Percentiles rank a stretch among this genome's conserved stretches.
Conservation (phyloP, 2,888 invertebrate genomes). For the Opisthograptis luteolata region DNA sequence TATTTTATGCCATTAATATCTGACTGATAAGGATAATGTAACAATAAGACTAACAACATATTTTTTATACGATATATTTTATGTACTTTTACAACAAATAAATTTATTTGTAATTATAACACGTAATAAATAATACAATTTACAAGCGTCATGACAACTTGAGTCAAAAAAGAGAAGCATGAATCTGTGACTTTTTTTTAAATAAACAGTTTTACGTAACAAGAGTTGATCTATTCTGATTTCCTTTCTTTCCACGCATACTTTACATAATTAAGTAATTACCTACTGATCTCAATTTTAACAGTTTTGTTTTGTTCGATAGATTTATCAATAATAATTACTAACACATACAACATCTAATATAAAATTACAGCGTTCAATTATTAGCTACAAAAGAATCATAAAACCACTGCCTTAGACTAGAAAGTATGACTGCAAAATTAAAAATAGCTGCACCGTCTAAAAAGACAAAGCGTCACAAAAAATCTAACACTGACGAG, state of each 20-base stretch:
- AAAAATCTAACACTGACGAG: too few species aligned
- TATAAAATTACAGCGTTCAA: too few species aligned
- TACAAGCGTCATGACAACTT: constrained; percentile 11
- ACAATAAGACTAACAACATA: constrained; percentile 20
- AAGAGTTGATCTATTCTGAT: neutral
- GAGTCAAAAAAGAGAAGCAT: constrained; percentile 6
- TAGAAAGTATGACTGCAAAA: constrained; percentile 10
- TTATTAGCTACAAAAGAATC: too few species aligned
- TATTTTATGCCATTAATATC: too few species aligned
- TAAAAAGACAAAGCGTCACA: too few species aligned
- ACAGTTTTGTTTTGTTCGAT: too few species aligned
- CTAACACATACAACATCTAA: constrained; percentile 9
- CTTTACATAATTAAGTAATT: too few species aligned
- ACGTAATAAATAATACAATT: constrained; percentile 14
- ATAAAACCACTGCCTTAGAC: constrained; percentile 15
- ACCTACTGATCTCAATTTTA: too few species aligned
- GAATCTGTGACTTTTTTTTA: constrained; percentile 1
- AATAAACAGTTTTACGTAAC: neutral
- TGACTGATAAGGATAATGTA: constrained; percentile 27
- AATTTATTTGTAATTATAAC: constrained; percentile 5
- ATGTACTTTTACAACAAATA: constrained; percentile 32
- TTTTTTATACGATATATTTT: constrained; percentile 25
- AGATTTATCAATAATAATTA: too few species aligned
- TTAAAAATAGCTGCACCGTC: neutral
- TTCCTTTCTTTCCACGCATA: neutral